Conservation (phyloP, 2,113 vertebrate species). For the Psittacus erithacus region DNA sequence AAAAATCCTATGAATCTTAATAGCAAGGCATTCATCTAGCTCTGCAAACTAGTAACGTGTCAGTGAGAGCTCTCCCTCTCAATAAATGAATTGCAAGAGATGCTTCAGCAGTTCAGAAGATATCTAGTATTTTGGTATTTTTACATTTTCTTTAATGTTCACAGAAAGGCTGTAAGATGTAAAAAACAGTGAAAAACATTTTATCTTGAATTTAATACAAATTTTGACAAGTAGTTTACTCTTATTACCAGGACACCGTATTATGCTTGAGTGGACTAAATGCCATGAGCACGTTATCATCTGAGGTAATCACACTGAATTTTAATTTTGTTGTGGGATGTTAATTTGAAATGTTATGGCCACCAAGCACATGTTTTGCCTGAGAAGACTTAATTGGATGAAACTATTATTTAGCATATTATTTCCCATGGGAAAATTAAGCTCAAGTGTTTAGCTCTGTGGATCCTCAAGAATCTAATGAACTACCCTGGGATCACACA, state of each 20-base stretch:
- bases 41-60: not conserved
- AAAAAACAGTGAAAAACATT: not conserved
- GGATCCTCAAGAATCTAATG: slow-evolving; percentile 31
- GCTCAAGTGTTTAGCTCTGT: slow-evolving; percentile 39
- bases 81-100: not conserved
- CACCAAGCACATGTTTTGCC: slow-evolving; percentile 54
- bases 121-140: not conserved
- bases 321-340: slow-evolving; percentile 55
- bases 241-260: not conserved
- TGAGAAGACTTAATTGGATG: slow-evolving; percentile 53
- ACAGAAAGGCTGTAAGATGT: not conserved
- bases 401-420: slow-evolving; percentile 55
- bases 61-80: not conserved
- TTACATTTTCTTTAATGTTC: not conserved
- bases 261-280: not conserved
- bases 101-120: not conserved
- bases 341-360: slow-evolving; percentile 56
- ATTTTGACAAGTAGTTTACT: slow-evolving; percentile 14
- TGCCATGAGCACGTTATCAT: slow-evolving; percentile 30
- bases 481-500: not conserved
- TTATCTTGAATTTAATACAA: not conserved
- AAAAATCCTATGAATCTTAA: not conserved
- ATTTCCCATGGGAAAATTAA: slow-evolving; percentile 66
- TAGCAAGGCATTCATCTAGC: not conserved
- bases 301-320: slow-evolving; percentile 59